These are phyloP conservation scores for Phasia obesa DNA, from an alignment of 2,888 invertebrate genomes.

Conservation along the genomic window DNA sequence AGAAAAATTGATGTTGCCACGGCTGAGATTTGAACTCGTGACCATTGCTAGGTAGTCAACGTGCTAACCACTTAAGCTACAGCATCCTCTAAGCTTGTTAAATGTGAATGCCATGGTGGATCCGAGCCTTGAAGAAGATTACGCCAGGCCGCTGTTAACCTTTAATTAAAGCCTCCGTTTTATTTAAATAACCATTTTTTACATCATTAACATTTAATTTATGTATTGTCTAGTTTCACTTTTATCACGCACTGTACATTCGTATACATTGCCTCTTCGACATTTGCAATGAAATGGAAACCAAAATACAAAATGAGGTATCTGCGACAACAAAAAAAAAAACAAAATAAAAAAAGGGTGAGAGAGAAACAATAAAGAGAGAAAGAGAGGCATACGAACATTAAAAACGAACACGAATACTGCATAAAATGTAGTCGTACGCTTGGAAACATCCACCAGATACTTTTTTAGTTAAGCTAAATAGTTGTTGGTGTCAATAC, in stretches of 20 bases:
- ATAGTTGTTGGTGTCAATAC: conserved; percentile 61
- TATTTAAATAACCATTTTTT: too few species aligned
- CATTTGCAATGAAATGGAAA: conserved; percentile 48
- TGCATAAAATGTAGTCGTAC: conserved; percentile 30
- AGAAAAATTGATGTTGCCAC: too few species aligned
- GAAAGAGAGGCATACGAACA: conserved; percentile 39
- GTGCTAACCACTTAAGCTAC: too few species aligned
- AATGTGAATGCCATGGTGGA: too few species aligned
- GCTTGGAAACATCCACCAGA: conserved; percentile 58
- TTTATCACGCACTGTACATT: conserved; percentile 23
- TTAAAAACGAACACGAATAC: conserved; percentile 44
- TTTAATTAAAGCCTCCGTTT: too few species aligned
- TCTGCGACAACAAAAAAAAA: too few species aligned
- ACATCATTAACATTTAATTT: background rate
- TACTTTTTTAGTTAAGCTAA: conserved; percentile 57
- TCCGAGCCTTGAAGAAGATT: too few species aligned
- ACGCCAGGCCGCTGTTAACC: too few species aligned
- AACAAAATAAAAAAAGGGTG: too few species aligned
- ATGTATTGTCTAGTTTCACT: background rate
- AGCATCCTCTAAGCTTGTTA: too few species aligned
- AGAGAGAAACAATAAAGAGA: conserved; percentile 35
- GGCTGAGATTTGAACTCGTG: too few species aligned
- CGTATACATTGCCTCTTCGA: conserved; percentile 15
- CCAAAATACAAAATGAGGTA: conserved; percentile 58
- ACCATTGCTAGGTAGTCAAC: too few species aligned